A percentile compares a stretch with the other conserved stretches of the same genome.
phyloP scores from a whole-genome alignment of 2,113 vertebrate genomes.

The Psephotus haematonotus region DNA sequence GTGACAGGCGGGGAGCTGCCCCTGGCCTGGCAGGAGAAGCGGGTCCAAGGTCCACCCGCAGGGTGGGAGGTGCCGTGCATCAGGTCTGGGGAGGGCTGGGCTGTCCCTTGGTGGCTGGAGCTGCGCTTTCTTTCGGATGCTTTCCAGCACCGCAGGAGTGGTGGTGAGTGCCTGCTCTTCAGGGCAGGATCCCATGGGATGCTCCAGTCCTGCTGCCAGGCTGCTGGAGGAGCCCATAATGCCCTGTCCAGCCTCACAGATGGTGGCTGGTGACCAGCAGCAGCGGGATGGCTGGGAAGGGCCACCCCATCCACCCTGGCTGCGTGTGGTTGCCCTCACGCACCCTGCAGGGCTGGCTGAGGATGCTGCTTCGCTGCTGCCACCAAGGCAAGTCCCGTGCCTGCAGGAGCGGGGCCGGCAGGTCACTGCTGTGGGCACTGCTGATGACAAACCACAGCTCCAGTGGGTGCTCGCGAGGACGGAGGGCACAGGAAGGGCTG shows the following conservation, averaged over 20 bases:
- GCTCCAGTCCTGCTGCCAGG: neutral
- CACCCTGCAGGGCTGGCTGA: neutral
- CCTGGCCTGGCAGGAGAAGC: neutral
- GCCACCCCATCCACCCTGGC: rapidly evolving
- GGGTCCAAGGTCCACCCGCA: rapidly evolving
- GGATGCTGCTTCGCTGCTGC: neutral
- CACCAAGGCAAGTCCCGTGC: neutral
- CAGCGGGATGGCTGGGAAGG: neutral
- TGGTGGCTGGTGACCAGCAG: neutral
- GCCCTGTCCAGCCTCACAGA: neutral
- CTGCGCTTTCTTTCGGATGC: rapidly evolving
- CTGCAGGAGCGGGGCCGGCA: neutral
- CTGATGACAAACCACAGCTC: neutral
- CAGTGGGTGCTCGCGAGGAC: rapidly evolving
- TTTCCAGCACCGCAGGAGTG: neutral
- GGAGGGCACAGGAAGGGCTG: neutral
- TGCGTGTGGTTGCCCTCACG: neutral
- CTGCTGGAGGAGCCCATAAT: neutral
- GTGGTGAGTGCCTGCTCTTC: neutral
- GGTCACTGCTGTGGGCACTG: neutral
- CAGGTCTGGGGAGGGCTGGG: neutral
- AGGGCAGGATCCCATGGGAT: neutral
- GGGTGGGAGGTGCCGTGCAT: neutral
- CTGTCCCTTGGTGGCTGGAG: neutral
- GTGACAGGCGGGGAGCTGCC: neutral